Evolutionary conservation across 1,140 invertebrate species (phyloP).

Genomic region (Oryctes rhinoceros): DNA sequence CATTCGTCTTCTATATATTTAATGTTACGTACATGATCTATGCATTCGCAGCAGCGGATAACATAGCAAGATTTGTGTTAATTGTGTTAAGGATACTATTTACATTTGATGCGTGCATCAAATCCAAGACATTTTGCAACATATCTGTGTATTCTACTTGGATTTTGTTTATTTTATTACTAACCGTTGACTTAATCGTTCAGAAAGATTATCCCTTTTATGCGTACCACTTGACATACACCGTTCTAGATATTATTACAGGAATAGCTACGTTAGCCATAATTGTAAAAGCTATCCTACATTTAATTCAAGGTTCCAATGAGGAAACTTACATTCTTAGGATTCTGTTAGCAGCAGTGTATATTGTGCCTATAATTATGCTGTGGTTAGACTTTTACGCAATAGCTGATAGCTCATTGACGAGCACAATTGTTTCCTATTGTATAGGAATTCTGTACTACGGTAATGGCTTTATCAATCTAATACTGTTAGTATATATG

Average conservation of each 20-base stretch:
- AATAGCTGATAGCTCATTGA: not conserved
- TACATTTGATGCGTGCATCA: not conserved
- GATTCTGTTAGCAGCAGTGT: not conserved
- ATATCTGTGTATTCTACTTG: not conserved
- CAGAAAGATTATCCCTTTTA: not conserved
- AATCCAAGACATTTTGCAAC: not conserved
- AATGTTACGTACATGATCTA: not conserved
- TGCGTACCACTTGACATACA: not conserved
- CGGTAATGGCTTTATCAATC: not conserved
- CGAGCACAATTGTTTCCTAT: not conserved
- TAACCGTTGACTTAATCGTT: not conserved
- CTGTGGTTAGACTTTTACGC: not conserved
- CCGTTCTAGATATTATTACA: not conserved
- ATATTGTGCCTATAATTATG: not conserved
- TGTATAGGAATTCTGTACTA: not conserved
- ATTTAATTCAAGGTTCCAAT: not conserved
- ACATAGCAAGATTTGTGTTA: not conserved
- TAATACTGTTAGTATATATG: not conserved
- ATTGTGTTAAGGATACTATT: not conserved
- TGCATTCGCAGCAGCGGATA: not conserved
- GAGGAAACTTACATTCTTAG: not conserved
- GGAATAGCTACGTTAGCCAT: not conserved
- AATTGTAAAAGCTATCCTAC: not conserved
- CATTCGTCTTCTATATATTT: not conserved
- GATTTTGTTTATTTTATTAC: not conserved